Evolutionary conservation across 2,888 invertebrate genomes (phyloP), one percentile per base, ranked within the genome.

Genomic region (Phragmatobia fuliginosa): DNA sequence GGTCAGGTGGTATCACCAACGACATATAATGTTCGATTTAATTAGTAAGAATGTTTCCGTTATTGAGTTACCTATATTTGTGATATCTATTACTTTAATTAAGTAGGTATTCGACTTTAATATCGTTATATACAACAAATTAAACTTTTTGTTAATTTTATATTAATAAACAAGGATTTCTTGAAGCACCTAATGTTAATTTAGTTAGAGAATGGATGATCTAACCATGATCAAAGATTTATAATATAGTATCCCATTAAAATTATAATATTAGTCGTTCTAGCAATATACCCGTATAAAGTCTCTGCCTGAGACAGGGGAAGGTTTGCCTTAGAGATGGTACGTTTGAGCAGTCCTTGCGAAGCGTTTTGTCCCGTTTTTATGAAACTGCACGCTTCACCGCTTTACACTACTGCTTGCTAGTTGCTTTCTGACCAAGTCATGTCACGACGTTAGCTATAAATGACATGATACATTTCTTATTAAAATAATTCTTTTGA

Each of bases 21-120:
- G 89, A 89, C 91, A 92, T 89, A 90, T 92, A 91, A 92, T 87
- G 90, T 84, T 91, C 92, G 90, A 92, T 94, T 93, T 94, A 93
- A 94, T 94, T 92, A 91, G 86, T 73, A 79, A 92, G 87, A 93
- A 93, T 92, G 92, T 92, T 89, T 90, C 82, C 89, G 88, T 92
- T 93, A 91, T 89, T 75, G 65, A 76, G 66, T 73, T 67, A 68
- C 68, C 66, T 66, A 68, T 72, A 72, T 63, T 52, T 56, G 32
- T 28, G 6, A 68, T 64, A 61, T 45, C n/a, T 68, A 65, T 21
- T 70, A 16, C 59, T 62, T 63, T 61, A 65, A 45, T 65, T 68
- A 62, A 45, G 28, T 56, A 21, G 18, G 52, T 63, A 33, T 63
- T 59, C 38, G 21, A 52, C 36, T 38, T 59, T 60, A 60, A 28